A percentile compares a stretch with the other conserved stretches of the same genome.
Conservation (phyloP, 1,140 invertebrate genomes). For the Anthonomus grandis region DNA sequence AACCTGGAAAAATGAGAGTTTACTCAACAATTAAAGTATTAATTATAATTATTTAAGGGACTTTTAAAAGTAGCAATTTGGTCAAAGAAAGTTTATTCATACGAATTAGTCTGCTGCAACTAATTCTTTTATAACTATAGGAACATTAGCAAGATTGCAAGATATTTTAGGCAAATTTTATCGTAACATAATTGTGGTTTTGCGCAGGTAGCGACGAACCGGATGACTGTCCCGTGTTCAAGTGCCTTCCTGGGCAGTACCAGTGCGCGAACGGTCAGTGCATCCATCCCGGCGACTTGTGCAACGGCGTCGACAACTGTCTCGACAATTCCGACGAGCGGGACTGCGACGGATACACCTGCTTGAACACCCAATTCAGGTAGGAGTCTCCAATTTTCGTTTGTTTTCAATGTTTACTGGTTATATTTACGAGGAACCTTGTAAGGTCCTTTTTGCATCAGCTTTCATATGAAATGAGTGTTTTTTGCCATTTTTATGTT, state of each 20-base stretch:
- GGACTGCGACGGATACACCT: conserved; percentile 52
- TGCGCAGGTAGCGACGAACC: conserved; percentile 66
- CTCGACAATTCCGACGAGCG: conserved; percentile 66
- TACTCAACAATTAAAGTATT: too few species aligned
- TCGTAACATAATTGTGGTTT: too few species aligned
- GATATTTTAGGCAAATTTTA: neutral
- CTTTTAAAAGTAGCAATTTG: too few species aligned
- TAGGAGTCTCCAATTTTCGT: neutral
- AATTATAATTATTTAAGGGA: too few species aligned
- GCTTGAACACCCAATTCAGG: conserved; percentile 44
- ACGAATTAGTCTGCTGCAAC: neutral
- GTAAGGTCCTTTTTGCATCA: too few species aligned
- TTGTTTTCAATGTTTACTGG: neutral
- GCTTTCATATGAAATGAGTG: too few species aligned
- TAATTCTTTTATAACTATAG: neutral
- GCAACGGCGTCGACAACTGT: conserved; percentile 69
- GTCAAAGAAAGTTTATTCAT: too few species aligned
- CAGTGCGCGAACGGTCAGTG: conserved; percentile 68
- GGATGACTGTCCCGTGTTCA: conserved; percentile 63
- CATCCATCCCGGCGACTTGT: conserved; percentile 67
- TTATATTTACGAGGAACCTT: too few species aligned
- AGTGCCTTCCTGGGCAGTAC: conserved; percentile 74
- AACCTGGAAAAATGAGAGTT: too few species aligned
- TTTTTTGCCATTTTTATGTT: too few species aligned
- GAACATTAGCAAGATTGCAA: neutral